These are phyloP conservation scores for Sterrhoptilus dennistouni DNA, from an alignment of 2,113 vertebrate genomes.

Conservation along the genomic window DNA sequence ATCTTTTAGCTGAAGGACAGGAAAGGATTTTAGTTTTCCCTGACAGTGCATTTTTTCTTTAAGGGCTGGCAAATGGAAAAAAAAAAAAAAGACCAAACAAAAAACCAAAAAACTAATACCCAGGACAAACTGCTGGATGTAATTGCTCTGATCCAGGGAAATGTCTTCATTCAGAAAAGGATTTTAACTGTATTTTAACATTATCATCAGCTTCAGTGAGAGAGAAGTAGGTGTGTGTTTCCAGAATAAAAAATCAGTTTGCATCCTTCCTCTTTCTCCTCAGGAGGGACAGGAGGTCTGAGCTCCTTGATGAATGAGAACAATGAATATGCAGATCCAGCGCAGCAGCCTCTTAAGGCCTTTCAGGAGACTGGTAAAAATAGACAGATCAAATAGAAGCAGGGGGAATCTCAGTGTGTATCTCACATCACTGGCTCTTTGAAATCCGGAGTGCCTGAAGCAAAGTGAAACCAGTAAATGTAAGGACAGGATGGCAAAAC, in stretches of 20 bases:
- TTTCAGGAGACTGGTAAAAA: neutral
- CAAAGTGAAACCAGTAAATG: neutral
- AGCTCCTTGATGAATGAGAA: neutral
- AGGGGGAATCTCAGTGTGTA: neutral
- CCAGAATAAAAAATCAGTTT: neutral
- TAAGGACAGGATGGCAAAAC: neutral
- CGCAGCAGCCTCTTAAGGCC: neutral
- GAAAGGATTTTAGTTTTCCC: neutral
- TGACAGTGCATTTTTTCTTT: neutral
- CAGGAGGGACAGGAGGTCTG: neutral
- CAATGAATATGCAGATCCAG: neutral
- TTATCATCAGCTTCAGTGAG: neutral
- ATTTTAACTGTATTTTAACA: neutral
- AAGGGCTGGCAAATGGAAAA: neutral
- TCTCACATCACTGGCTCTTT: neutral
- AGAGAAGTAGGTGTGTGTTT: neutral
- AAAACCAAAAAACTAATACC: neutral
- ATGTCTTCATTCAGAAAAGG: neutral
- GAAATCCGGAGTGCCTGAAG: neutral
- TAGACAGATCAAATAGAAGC: neutral
- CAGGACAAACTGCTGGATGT: neutral
- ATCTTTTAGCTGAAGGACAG: neutral
- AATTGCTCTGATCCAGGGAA: neutral
- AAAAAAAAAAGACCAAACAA: no score
- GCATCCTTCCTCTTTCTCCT: neutral